Percentiles rank a stretch among this genome's conserved stretches.
Conservation (phyloP, 2,113 vertebrate genomes). For the Furnarius figulus region DNA sequence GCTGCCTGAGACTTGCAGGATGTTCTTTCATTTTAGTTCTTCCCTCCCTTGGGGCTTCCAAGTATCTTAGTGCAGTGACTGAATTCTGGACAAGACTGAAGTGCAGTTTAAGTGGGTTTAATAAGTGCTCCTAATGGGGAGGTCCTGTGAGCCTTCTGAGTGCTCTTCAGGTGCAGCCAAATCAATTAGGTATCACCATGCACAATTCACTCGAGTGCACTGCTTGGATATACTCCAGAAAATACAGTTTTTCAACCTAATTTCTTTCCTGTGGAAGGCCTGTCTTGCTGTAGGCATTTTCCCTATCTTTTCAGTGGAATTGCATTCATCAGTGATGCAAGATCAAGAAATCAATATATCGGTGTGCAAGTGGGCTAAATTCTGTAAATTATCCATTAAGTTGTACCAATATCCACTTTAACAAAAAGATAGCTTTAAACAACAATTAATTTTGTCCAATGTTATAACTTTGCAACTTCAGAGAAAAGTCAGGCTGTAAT, state of each 20-base stretch:
- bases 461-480: not conserved
- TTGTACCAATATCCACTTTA: not conserved
- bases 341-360: not conserved
- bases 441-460: not conserved
- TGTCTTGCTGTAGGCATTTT: not conserved
- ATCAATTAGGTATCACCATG: not conserved
- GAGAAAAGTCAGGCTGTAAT: not conserved
- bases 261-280: not conserved
- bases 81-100: not conserved
- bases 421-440: not conserved
- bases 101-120: not conserved
- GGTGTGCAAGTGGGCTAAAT: not conserved
- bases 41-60: not conserved
- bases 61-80: not conserved
- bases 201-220: not conserved
- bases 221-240: not conserved
- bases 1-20: not conserved
- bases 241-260: not conserved
- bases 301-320: not conserved
- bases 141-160: not conserved
- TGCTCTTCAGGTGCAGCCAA: not conserved
- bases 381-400: not conserved
- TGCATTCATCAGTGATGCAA: not conserved
- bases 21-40: not conserved
- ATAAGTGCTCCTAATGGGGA: not conserved